Base-by-base conservation (phyloP, 2,888 invertebrate species). In the Xestoiulus laeticollis region DNA sequence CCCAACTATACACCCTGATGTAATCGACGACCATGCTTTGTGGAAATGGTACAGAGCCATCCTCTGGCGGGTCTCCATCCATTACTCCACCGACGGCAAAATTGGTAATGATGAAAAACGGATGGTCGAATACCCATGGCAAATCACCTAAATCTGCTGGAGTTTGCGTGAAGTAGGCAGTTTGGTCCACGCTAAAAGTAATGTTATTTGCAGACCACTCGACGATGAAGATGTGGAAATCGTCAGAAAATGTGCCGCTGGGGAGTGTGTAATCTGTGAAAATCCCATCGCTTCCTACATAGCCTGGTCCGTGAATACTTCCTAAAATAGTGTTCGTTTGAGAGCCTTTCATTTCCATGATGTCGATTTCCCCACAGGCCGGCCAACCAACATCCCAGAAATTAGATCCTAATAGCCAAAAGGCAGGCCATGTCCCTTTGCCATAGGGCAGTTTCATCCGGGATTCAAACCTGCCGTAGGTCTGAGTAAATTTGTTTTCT, bases 11-110 rank as follows among this genome's bases (percentile, higher is more conserved):
- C n/a, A n/a, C n/a, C n/a, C n/a, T n/a, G n/a, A n/a, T n/a, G n/a
- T n/a, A n/a, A n/a, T n/a, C n/a, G n/a, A n/a, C n/a, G n/a, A n/a
- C n/a, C n/a, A n/a, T n/a, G n/a, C n/a, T n/a, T n/a, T n/a, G n/a
- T n/a, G n/a, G n/a, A n/a, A n/a, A n/a, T n/a, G n/a, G n/a, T n/a
- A n/a, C n/a, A n/a, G n/a, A n/a, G n/a, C n/a, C n/a, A n/a, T n/a
- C n/a, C n/a, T n/a, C n/a, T n/a, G n/a, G n/a, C n/a, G n/a, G n/a
- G n/a, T n/a, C n/a, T n/a, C n/a, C n/a, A n/a, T n/a, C n/a, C n/a
- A n/a, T n/a, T n/a, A n/a, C n/a, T n/a, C 85, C 85, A 14, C 87
- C 87, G 16, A 87, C 87, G 6, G 87, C 87, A 3, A 87, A 84
- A 48, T 84, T 44, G 1, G 44, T 0, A 48, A 87, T 2, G 26